These are phyloP conservation scores for Machimus atricapillus DNA, from an alignment of 2,888 invertebrate species.

Conservation along the genomic window DNA sequence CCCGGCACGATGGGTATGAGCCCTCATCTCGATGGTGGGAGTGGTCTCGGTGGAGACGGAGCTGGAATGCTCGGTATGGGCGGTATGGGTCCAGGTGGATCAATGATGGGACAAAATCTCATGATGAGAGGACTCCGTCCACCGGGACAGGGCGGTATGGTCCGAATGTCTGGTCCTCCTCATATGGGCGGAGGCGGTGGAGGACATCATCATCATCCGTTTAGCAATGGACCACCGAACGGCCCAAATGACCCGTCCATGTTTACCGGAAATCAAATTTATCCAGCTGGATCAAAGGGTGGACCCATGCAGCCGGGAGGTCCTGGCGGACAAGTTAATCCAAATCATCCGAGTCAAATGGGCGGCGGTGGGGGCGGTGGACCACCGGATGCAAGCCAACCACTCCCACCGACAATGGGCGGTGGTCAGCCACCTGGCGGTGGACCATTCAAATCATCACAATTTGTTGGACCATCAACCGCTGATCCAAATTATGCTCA, in stretches of 20 bases:
- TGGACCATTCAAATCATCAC: conserved; percentile 71
- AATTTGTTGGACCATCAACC: conserved; percentile 84
- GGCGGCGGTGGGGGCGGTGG: conserved; percentile 53
- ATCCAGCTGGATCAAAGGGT: conserved; percentile 66
- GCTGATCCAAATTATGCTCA: conserved; percentile 93
- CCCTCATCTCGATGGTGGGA: conserved; percentile 63
- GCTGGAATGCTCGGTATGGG: conserved; percentile 58
- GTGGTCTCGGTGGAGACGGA: conserved; percentile 57
- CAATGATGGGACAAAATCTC: conserved; percentile 53
- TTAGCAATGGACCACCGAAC: conserved; percentile 51
- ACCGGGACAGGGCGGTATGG: conserved; percentile 56
- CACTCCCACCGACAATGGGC: conserved; percentile 80
- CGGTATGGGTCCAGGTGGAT: conserved; percentile 33
- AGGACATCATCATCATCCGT: conserved; percentile 56
- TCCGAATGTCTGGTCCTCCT: conserved; percentile 52
- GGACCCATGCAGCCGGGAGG: conserved; percentile 63
- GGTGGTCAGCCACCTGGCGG: conserved; percentile 59
- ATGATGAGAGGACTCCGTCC: conserved; percentile 66
- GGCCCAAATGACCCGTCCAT: conserved; percentile 53
- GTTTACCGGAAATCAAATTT: conserved; percentile 63
- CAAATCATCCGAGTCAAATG: conserved; percentile 50
- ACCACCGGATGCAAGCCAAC: conserved; percentile 70
- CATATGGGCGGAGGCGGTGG: conserved; percentile 48
- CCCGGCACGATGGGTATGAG: conserved; percentile 60
- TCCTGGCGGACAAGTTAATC: conserved; percentile 50